Percentiles rank a stretch among this genome's conserved stretches.
Evolutionary conservation across 2,797 vertebrate genomes (phyloP).

Genomic region (Gymnodraco acuticeps): DNA sequence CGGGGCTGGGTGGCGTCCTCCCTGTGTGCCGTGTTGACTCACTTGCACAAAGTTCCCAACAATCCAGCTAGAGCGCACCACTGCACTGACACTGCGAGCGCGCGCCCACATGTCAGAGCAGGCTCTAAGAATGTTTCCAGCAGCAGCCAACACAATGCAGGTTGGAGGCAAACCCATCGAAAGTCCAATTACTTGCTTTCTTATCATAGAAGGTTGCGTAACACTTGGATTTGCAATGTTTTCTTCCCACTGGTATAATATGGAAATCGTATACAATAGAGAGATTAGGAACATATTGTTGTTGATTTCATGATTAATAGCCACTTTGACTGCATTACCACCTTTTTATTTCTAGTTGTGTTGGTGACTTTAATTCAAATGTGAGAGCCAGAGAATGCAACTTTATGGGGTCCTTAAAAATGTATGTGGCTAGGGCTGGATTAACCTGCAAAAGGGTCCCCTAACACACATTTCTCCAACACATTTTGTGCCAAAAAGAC

Average conservation of each 20-base stretch:
- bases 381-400: not conserved
- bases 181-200: not conserved
- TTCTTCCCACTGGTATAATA: not conserved
- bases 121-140: constrained; percentile 60
- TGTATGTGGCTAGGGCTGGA: not conserved
- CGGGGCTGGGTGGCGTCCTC: constrained; percentile 75
- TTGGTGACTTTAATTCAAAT: not conserved
- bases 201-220: not conserved
- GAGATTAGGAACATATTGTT: fast-evolving
- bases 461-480: not conserved
- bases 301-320: not conserved
- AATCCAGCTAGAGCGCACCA: constrained; percentile 51
- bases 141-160: not conserved
- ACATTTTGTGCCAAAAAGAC: not conserved
- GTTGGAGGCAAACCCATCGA: not conserved
- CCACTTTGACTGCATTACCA: not conserved
- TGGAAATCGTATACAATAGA: not conserved
- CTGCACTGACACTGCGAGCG: constrained; percentile 55
- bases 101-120: constrained; percentile 75
- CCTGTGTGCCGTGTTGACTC: constrained; percentile 66
- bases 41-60: constrained; percentile 69
- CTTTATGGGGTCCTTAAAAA: not conserved
- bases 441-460: not conserved
- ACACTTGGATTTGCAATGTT: not conserved
- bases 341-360: not conserved